A percentile compares a stretch with the other conserved stretches of the same genome.
These are phyloP conservation scores for Chinchilla lanigera DNA, from an alignment of 2,113 vertebrate genomes.

Conservation along the genomic window DNA sequence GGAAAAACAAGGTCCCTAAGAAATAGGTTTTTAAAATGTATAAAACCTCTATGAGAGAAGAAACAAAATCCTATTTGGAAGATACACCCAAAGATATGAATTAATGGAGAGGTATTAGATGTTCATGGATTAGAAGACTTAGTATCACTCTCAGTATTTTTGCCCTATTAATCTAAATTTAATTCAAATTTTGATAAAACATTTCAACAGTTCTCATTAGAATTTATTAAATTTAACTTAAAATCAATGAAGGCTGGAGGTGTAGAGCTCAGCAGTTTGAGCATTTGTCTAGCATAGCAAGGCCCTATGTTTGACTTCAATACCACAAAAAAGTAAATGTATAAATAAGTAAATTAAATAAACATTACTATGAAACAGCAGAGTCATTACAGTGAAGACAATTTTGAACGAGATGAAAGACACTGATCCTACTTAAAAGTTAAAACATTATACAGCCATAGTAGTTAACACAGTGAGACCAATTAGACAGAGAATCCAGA, in stretches of 20 bases:
- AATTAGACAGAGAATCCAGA: not conserved
- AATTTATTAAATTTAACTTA: constrained; percentile 28
- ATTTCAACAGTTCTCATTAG: not conserved
- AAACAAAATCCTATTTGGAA: not conserved
- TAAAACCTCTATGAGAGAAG: not conserved
- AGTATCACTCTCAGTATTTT: not conserved
- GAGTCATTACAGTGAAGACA: not conserved
- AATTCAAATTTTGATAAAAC: constrained; percentile 16
- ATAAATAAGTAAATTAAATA: not conserved
- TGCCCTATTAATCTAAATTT: not conserved
- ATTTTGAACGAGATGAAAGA: not conserved
- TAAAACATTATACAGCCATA: not conserved
- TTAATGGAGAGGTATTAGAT: not conserved
- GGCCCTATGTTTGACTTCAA: not conserved
- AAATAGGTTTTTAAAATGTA: not conserved
- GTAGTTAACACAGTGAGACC: not conserved
- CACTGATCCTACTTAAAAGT: not conserved
- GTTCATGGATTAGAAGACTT: not conserved
- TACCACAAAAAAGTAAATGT: not conserved
- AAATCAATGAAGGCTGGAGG: not conserved
- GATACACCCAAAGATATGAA: not conserved
- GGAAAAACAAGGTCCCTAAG: not conserved
- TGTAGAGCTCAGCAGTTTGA: not conserved
- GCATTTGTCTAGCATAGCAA: not conserved
- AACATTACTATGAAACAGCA: constrained; percentile 2